Evolutionary conservation across 2,888 invertebrate genomes (phyloP).

Genomic region (Lagria hirta): DNA sequence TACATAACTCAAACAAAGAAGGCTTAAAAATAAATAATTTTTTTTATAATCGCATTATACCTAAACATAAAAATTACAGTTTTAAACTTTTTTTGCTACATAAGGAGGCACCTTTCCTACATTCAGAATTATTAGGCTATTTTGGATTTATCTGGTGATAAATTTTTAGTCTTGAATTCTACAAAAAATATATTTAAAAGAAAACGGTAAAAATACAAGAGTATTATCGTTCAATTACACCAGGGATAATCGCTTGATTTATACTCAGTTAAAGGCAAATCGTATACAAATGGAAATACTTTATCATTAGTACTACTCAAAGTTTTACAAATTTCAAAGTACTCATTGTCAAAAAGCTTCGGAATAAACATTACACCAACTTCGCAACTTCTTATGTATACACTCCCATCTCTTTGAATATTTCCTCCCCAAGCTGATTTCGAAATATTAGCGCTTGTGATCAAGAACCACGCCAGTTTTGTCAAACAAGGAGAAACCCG

Average conservation of each 20-base stretch:
- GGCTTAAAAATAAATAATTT: no score
- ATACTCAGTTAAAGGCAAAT: slow-evolving; percentile 77
- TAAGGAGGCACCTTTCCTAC: no score
- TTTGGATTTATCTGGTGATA: no score
- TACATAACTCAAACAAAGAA: no score
- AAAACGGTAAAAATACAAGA: no score
- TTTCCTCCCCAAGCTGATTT: slow-evolving; percentile 95
- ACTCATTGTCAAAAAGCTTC: slow-evolving; percentile 70
- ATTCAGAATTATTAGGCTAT: no score
- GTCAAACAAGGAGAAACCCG: slow-evolving; percentile 69
- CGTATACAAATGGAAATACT: slow-evolving; percentile 74
- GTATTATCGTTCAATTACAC: slow-evolving; percentile 52
- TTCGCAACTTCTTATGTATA: slow-evolving; percentile 84
- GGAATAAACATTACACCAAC: slow-evolving; percentile 89
- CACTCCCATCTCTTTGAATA: slow-evolving; percentile 60
- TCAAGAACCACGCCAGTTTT: slow-evolving; percentile 77
- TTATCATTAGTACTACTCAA: slow-evolving; percentile 40
- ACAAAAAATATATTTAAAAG: no score
- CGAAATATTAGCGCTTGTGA: slow-evolving; percentile 94
- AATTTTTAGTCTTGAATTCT: no score
- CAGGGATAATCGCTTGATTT: slow-evolving; percentile 67
- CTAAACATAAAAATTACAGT: no score
- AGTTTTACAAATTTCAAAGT: slow-evolving; percentile 45
- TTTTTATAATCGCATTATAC: no score
- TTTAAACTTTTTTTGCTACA: no score